Evolutionary conservation across 1,140 invertebrate species (phyloP).

Genomic region (Drosophila quadrilineata): DNA sequence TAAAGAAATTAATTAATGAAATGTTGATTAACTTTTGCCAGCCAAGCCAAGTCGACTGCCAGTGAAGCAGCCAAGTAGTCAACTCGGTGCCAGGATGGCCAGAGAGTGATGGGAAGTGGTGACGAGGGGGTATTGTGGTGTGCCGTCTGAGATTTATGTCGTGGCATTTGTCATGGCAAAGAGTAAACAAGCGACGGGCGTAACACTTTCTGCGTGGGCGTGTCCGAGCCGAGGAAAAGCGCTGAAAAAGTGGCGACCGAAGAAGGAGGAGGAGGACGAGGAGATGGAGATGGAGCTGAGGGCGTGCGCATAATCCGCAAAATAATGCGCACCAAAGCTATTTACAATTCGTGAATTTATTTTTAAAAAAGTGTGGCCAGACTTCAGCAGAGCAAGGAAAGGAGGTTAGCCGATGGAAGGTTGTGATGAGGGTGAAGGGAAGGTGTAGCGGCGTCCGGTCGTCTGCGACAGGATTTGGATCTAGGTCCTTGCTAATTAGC

Average conservation of each 20-base stretch:
- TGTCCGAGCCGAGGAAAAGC: not conserved
- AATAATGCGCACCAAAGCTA: slow-evolving; percentile 76
- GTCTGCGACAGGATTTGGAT: slow-evolving; percentile 31
- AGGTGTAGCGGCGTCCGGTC: slow-evolving; percentile 6
- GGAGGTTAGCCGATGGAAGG: not conserved
- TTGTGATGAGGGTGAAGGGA: not conserved
- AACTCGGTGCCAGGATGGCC: slow-evolving; percentile 20
- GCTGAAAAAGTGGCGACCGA: not conserved
- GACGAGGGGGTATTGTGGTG: not conserved
- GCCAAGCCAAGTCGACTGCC: slow-evolving; percentile 28
- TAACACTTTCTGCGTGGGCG: slow-evolving; percentile 36
- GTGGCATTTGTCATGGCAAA: slow-evolving; percentile 72
- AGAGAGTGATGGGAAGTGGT: not conserved
- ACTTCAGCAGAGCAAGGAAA: not conserved
- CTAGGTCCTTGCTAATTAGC: slow-evolving; percentile 69
- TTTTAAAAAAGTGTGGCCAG: slow-evolving; percentile 47
- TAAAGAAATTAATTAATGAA: slow-evolving; percentile 81
- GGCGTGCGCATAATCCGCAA: slow-evolving; percentile 73
- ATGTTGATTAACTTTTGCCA: slow-evolving; percentile 80
- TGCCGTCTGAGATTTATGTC: slow-evolving; percentile 74
- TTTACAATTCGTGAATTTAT: slow-evolving; percentile 74
- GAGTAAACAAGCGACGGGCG: slow-evolving; percentile 72
- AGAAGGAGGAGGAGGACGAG: not conserved
- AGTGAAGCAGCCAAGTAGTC: no score
- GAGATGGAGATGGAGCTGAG: not conserved